Evolutionary conservation across 2,113 vertebrate genomes (phyloP).

Genomic region (Austrofundulus limnaeus): DNA sequence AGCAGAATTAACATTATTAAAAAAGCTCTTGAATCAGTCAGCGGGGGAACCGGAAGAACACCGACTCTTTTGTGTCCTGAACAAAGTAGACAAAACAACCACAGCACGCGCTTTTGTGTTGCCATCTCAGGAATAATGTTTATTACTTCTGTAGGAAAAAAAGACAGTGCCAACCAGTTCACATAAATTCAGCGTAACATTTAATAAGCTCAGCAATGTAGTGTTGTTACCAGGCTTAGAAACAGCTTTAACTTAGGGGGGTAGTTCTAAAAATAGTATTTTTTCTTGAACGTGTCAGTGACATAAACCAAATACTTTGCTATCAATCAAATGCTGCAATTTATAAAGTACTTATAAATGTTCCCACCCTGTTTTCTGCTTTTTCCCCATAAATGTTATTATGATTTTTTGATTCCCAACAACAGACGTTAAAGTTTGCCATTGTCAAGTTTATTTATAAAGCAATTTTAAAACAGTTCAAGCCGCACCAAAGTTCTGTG

Average conservation of each 20-base stretch:
- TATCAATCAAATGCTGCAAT: neutral
- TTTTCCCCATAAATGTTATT: no score
- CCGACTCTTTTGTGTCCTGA: conserved; percentile 57
- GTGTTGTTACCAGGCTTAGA: neutral
- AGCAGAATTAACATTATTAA: conserved; percentile 58
- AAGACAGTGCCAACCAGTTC: conserved; percentile 32
- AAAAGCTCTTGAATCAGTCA: conserved; percentile 48
- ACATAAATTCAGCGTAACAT: conserved; percentile 5
- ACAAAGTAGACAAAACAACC: conserved; percentile 71
- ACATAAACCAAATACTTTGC: neutral
- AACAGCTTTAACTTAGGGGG: no score
- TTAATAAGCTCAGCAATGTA: conserved; percentile 6
- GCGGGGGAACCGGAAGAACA: conserved; percentile 48
- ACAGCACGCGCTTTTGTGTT: conserved; percentile 70
- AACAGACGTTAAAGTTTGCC: no score
- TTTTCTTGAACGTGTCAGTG: neutral
- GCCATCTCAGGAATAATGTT: conserved; percentile 65
- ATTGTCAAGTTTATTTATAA: no score
- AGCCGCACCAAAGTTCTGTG: no score
- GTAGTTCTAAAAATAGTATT: neutral
- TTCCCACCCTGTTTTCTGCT: no score
- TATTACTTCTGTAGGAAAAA: conserved; percentile 58
- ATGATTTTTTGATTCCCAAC: no score
- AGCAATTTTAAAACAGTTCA: no score
- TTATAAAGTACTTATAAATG: no score